These are phyloP conservation scores for Laothoe populi DNA, from an alignment of 2,888 invertebrate genomes.

Conservation along the genomic window DNA sequence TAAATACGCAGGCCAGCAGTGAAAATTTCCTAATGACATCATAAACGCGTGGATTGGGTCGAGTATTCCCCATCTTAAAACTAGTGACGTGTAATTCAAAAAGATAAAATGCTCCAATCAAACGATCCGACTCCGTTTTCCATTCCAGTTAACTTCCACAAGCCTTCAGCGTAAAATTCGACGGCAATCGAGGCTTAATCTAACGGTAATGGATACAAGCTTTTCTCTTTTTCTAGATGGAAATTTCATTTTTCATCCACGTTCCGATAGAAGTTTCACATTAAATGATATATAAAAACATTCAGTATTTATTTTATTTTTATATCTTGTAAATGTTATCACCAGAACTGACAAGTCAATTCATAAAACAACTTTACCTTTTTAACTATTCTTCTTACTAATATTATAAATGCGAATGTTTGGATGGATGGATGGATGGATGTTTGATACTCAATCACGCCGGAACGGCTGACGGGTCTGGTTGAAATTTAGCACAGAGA, in stretches of 20 bases:
- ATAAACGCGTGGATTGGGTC: background rate
- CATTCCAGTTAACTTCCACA: conserved; percentile 28
- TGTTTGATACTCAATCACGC: too few relatives aligned
- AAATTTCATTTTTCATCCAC: background rate
- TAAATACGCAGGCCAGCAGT: too few relatives aligned
- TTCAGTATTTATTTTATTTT: too few relatives aligned
- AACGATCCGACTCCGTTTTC: conserved; percentile 27
- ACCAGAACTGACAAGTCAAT: too few relatives aligned
- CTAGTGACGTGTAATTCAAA: conserved; percentile 23
- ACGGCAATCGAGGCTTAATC: conserved; percentile 14
- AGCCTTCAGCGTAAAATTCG: conserved; percentile 12
- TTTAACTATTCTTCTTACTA: too few relatives aligned
- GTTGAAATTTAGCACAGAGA: too few relatives aligned
- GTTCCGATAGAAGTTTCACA: background rate
- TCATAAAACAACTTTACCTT: too few relatives aligned
- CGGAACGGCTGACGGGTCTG: too few relatives aligned
- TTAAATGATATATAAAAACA: too few relatives aligned
- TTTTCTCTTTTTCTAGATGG: background rate
- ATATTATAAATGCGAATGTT: too few relatives aligned
- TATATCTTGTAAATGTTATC: background rate
- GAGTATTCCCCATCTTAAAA: background rate
- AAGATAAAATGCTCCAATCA: conserved; percentile 26
- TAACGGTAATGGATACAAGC: conserved; percentile 14
- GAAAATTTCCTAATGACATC: too few relatives aligned
- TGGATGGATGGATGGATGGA: too few relatives aligned